A percentile compares a stretch with the other conserved stretches of the same genome.
These are phyloP conservation scores for Callithrix jacchus DNA, from an alignment of 2,113 vertebrate species.

Conservation along the genomic window DNA sequence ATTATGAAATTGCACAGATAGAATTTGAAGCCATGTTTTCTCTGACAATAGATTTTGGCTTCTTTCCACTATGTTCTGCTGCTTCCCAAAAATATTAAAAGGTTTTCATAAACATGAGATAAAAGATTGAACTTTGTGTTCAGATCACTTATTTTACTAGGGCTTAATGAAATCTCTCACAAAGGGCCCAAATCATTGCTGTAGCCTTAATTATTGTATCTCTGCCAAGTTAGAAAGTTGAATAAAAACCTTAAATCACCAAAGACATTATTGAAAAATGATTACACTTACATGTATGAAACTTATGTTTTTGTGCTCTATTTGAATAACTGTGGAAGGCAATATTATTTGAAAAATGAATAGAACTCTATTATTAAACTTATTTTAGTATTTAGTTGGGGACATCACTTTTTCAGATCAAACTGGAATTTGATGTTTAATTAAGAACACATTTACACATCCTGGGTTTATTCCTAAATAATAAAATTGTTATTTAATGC, in stretches of 20 bases:
- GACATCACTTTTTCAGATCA: background rate
- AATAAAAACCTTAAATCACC: background rate
- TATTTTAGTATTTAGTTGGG: background rate
- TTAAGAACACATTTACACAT: background rate
- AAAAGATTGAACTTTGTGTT: conserved; percentile 69
- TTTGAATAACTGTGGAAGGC: background rate
- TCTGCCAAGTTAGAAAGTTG: conserved; percentile 20
- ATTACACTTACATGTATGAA: background rate
- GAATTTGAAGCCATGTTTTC: background rate
- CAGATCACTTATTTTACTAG: conserved; percentile 61
- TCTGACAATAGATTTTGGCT: background rate
- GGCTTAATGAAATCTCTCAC: conserved; percentile 64
- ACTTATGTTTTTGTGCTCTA: background rate
- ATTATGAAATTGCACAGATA: background rate
- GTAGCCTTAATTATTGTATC: conserved; percentile 72
- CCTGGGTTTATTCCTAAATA: background rate
- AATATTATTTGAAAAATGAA: background rate
- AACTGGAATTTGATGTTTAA: background rate
- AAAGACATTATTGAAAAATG: background rate
- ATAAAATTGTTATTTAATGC: background rate
- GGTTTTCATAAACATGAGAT: conserved; percentile 1
- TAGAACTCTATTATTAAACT: background rate
- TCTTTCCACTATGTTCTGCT: background rate
- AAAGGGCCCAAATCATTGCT: conserved; percentile 67
- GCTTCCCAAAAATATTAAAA: background rate